Evolutionary conservation across 2,797 vertebrate genomes (phyloP).

Genomic region (Enteromius radiatus): DNA sequence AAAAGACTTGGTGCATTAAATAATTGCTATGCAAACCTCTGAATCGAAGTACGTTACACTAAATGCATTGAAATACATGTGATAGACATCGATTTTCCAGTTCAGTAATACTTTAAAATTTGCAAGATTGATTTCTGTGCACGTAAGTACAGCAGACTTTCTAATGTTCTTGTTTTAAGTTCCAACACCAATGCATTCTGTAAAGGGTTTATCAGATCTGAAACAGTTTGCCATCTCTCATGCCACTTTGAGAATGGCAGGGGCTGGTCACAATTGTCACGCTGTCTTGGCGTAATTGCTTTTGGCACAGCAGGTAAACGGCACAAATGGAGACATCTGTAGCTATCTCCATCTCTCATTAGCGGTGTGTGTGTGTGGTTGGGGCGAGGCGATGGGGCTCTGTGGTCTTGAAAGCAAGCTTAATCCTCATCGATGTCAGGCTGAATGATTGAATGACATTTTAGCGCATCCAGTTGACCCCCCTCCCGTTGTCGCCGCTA

Average conservation of each 20-base stretch:
- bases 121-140: background rate
- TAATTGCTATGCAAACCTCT: background rate
- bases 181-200: background rate
- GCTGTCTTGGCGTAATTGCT: slow-evolving; percentile 48
- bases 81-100: background rate
- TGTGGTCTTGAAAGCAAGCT: slow-evolving; percentile 53
- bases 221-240: background rate
- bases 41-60: background rate
- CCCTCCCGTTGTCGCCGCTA: background rate
- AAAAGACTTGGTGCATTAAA: background rate
- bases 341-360: slow-evolving; percentile 49
- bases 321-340: slow-evolving; percentile 59
- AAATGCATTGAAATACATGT: background rate
- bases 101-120: background rate
- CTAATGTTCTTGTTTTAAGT: background rate
- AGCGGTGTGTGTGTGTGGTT: slow-evolving; percentile 19
- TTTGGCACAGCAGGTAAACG: slow-evolving; percentile 55
- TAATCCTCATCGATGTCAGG: slow-evolving; percentile 56
- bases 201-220: background rate
- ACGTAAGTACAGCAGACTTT: background rate
- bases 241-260: slow-evolving; percentile 37
- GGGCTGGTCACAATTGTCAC: slow-evolving; percentile 30
- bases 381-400: background rate
- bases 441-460: slow-evolving; percentile 51
- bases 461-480: slow-evolving; percentile 30